Percentiles rank a stretch among this genome's conserved stretches.
phyloP scores from a whole-genome alignment of 2,888 invertebrate species.

The Chymomyza procnemis region DNA sequence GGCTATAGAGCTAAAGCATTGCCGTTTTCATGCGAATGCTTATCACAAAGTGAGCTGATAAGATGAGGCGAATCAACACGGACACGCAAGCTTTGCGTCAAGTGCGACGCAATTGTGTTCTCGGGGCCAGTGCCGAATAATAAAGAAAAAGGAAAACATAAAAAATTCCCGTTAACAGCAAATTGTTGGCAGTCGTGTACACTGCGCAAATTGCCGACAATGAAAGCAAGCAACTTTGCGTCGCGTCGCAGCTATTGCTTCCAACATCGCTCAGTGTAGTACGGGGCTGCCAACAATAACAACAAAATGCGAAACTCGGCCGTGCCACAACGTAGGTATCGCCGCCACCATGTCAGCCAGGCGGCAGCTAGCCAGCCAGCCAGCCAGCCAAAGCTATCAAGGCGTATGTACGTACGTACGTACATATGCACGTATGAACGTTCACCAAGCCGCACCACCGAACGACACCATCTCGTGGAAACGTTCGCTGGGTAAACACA shows the following conservation, averaged over 20 bases:
- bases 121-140: not conserved
- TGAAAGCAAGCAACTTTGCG: not conserved
- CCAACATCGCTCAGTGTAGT: slow-evolving; percentile 40
- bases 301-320: slow-evolving; percentile 56
- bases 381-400: slow-evolving; percentile 51
- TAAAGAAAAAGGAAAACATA: slow-evolving; percentile 17
- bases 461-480: not conserved
- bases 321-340: slow-evolving; percentile 47
- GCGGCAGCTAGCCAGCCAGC: slow-evolving; percentile 33
- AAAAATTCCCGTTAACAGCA: slow-evolving; percentile 65
- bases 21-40: slow-evolving; percentile 29
- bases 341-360: slow-evolving; percentile 4
- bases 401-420: slow-evolving; percentile 41
- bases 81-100: slow-evolving; percentile 34
- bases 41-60: slow-evolving; percentile 36
- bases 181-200: slow-evolving; percentile 50
- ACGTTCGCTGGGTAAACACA: slow-evolving; percentile 65
- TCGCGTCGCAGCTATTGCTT: slow-evolving; percentile 31
- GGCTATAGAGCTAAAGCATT: not conserved
- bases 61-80: not conserved
- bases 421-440: not conserved
- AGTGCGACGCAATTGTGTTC: slow-evolving; percentile 57
- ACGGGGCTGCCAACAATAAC: slow-evolving; percentile 19
- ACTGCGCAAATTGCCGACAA: slow-evolving; percentile 64
- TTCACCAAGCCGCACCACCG: slow-evolving; percentile 39